Percentiles rank a stretch among this genome's conserved stretches.
phyloP scores from a whole-genome alignment of 2,797 vertebrate species.

The Stomatorhinus walkeri region DNA sequence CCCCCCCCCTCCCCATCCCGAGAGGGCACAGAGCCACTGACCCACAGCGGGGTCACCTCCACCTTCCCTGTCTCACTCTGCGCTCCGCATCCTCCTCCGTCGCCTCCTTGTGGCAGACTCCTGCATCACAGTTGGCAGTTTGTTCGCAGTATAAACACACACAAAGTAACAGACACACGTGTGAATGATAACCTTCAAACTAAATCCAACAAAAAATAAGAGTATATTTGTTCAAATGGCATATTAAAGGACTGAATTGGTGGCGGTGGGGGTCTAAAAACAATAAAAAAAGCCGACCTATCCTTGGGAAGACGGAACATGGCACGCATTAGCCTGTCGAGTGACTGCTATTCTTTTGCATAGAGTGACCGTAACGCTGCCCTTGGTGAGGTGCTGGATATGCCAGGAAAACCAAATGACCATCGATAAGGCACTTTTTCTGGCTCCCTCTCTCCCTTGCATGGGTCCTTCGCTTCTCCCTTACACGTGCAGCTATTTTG shows the following conservation, averaged over 20 bases:
- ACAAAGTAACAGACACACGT: slow-evolving; percentile 32
- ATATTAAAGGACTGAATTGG: slow-evolving; percentile 45
- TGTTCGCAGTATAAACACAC: slow-evolving; percentile 59
- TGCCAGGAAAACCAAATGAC: slow-evolving; percentile 62
- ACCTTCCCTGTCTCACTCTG: slow-evolving; percentile 13
- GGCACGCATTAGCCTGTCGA: slow-evolving; percentile 74
- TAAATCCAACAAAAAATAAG: not conserved
- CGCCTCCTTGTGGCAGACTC: slow-evolving; percentile 49
- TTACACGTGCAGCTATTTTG: slow-evolving; percentile 49
- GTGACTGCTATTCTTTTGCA: slow-evolving; percentile 74
- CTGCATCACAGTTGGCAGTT: slow-evolving; percentile 63
- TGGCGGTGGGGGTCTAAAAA: slow-evolving; percentile 29
- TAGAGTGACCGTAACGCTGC: slow-evolving; percentile 62
- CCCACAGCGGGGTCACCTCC: slow-evolving; percentile 27
- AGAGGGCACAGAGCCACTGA: not conserved
- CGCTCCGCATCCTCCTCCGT: slow-evolving; percentile 42
- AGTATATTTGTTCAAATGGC: slow-evolving; percentile 52
- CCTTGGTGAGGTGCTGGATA: slow-evolving; percentile 59
- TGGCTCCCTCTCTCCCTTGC: not conserved
- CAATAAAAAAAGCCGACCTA: slow-evolving; percentile 17
- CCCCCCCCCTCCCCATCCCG: not conserved
- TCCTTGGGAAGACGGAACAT: slow-evolving; percentile 73
- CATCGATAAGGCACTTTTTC: slow-evolving; percentile 70
- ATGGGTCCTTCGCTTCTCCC: slow-evolving; percentile 34
- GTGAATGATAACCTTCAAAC: slow-evolving; percentile 14